Evolutionary conservation across 2,113 vertebrate species (phyloP).

Genomic region (Grus americana): DNA sequence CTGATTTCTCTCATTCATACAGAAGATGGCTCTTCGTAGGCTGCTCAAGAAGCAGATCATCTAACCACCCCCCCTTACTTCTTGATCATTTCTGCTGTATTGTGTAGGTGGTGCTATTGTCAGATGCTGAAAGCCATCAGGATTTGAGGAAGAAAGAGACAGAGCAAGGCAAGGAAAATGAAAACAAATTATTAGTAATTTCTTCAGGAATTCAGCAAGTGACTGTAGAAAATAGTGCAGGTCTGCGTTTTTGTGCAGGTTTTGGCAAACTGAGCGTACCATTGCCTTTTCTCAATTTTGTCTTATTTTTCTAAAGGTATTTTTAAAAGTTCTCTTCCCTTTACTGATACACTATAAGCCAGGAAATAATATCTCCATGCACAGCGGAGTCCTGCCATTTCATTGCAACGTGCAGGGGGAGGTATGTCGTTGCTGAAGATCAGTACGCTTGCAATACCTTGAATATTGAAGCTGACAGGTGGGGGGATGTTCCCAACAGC

Average conservation of each 20-base stretch:
- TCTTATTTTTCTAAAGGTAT: neutral
- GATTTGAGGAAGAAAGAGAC: neutral
- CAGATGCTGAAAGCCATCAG: constrained; percentile 25
- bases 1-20: constrained; percentile 3
- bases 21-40: neutral
- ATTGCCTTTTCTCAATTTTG: neutral
- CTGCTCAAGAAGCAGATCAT: neutral
- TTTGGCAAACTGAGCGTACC: neutral
- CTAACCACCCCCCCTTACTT: neutral
- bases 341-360: neutral
- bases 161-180: neutral
- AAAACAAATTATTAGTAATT: neutral
- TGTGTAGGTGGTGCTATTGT: neutral
- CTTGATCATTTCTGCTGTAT: neutral
- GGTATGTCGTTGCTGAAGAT: neutral
- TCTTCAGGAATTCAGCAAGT: neutral
- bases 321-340: neutral
- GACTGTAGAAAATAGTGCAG: neutral
- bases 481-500: neutral
- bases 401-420: neutral
- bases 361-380: neutral
- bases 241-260: neutral
- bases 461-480: neutral
- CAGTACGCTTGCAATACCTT: neutral
- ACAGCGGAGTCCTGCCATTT: neutral